Base-by-base conservation (phyloP, 2,888 invertebrate genomes). In the Tiliacea aurago region DNA sequence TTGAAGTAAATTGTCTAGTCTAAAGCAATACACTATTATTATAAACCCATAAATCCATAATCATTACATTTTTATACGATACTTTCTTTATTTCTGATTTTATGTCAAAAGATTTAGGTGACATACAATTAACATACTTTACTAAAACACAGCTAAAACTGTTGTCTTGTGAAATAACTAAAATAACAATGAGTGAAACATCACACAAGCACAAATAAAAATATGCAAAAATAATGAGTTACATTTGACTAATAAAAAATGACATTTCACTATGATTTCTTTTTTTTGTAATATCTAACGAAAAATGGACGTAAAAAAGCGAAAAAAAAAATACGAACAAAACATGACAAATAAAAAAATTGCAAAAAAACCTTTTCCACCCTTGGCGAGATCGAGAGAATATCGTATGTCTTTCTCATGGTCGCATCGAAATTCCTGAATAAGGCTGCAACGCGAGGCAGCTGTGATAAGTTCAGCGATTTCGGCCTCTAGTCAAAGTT, bases 401-500 rank as follows among this genome's bases (percentile, higher is more conserved):
- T 93, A 83, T 96, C 95, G 89, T 93, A 94, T 0, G 96, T 96
- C 49, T 94, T 92, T 85, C 90, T 91, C 90, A 96, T 93, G 33
- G 89, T 93, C 3, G 91, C 93, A 87, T 96, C 96, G 87, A 96
- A 95, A 81, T 95, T 89, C 63, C 94, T 89, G 90, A 96, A 96
- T 61, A 96, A 84, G 3, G 95, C 96, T 79, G 95, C 95, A 67
- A 96, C 95, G 15, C 95, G 92, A 41, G 95, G 94, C 89, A 96
- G 92, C 91, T 96, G 96, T 11, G 95, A 94, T 73, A 96, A 86
- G 92, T 96, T 96, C 88, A 96, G 94, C 84, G 96, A 96, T 86
- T 95, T 95, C 92, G 96, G 96, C 89, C 96, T 93, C 95, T 96
- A 93, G 70, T 73, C 74, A 84, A 88, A 90, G 47, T 87, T 86